Evolutionary conservation across 1,140 invertebrate species (phyloP).

Genomic region (Philotrypesis tridentata): DNA sequence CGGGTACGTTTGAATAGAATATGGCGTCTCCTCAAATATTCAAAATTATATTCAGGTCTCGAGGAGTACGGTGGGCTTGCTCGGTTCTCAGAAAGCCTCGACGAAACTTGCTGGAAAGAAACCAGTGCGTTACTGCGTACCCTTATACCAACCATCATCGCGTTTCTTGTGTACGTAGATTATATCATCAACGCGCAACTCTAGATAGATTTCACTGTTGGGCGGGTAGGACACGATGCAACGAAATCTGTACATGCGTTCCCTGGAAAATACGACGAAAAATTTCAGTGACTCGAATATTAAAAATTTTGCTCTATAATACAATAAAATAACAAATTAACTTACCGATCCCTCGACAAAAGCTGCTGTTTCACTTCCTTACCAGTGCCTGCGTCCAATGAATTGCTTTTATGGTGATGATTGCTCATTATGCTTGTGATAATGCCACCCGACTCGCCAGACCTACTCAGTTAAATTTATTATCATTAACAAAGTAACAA

Average conservation of each 20-base stretch:
- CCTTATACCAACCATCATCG: slow-evolving; percentile 97
- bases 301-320: too few species aligned
- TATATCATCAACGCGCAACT: too few species aligned
- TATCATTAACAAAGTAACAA: too few species aligned
- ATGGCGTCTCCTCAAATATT: not conserved
- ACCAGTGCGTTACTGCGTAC: slow-evolving; percentile 90
- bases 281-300: too few species aligned
- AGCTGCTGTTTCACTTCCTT: too few species aligned
- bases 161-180: too few species aligned
- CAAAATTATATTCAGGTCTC: slow-evolving; percentile 71
- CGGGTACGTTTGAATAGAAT: not conserved
- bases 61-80: slow-evolving; percentile 63
- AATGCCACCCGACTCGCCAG: slow-evolving; percentile 62
- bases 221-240: slow-evolving; percentile 96
- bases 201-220: slow-evolving; percentile 93
- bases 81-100: slow-evolving; percentile 78
- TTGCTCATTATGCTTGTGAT: slow-evolving; percentile 61
- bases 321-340: slow-evolving; percentile 64
- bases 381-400: too few species aligned
- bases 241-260: slow-evolving; percentile 80
- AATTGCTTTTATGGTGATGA: slow-evolving; percentile 87
- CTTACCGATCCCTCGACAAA: too few species aligned
- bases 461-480: slow-evolving; percentile 56
- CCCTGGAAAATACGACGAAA: slow-evolving; percentile 56
- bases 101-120: slow-evolving; percentile 96